Percentiles rank a stretch among this genome's conserved stretches.
Conservation (phyloP, 1,140 invertebrate species). For the Cherax quadricarinatus region DNA sequence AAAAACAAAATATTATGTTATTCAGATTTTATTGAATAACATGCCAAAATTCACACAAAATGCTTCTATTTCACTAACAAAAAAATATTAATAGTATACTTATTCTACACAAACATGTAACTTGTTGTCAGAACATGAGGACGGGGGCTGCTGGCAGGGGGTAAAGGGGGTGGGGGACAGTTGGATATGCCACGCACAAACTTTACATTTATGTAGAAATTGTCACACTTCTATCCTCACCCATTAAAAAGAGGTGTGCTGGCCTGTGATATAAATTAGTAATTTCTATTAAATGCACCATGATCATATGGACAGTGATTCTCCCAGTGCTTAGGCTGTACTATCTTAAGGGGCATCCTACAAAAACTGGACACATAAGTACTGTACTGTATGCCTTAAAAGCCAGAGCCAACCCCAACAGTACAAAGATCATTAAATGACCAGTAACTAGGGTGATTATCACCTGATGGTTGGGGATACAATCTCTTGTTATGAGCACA, state of each 20-base stretch:
- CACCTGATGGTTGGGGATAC: constrained; percentile 3
- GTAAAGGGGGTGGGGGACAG: constrained; percentile 18
- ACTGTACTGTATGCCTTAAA: constrained; percentile 8
- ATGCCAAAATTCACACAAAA: constrained; percentile 72
- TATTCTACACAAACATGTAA: constrained; percentile 72
- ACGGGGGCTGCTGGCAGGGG: constrained; percentile 34
- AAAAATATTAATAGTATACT: constrained; percentile 72
- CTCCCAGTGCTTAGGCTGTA: constrained; percentile 24
- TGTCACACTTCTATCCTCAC: background rate
- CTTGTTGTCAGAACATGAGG: constrained; percentile 54
- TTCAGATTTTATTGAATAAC: constrained; percentile 72
- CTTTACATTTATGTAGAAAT: background rate
- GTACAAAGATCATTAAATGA: constrained; percentile 12
- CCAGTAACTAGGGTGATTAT: constrained; percentile 29
- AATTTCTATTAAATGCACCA: constrained; percentile 13
- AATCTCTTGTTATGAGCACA: background rate
- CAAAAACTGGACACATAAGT: constrained; percentile 21
- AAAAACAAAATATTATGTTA: constrained; percentile 49
- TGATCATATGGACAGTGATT: constrained; percentile 50
- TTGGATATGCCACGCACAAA: constrained; percentile 29
- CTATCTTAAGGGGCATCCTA: constrained; percentile 2
- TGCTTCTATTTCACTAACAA: constrained; percentile 73
- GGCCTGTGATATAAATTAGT: background rate
- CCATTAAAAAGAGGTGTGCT: background rate
- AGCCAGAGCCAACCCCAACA: constrained; percentile 28